A percentile compares a stretch with the other conserved stretches of the same genome.
These are phyloP conservation scores for Rhodophaea formosa DNA, from an alignment of 2,888 invertebrate genomes.

Conservation along the genomic window DNA sequence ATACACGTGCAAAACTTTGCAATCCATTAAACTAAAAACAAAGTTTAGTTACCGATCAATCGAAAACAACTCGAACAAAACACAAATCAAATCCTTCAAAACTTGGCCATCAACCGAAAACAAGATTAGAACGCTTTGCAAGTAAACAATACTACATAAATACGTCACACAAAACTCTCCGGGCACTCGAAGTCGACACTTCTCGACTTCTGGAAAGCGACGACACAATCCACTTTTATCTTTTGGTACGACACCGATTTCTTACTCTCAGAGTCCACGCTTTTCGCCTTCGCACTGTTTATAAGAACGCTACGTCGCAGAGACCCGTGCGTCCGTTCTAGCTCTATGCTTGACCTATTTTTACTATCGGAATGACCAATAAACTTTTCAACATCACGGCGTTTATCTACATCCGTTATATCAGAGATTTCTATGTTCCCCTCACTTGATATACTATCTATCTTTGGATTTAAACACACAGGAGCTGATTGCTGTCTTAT, in stretches of 20 bases:
- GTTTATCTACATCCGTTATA: constrained; percentile 36
- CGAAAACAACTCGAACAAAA: neutral
- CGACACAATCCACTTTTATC: constrained; percentile 66
- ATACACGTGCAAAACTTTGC: too few species aligned
- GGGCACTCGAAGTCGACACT: constrained; percentile 69
- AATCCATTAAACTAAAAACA: too few species aligned
- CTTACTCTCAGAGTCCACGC: constrained; percentile 54
- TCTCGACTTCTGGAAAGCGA: constrained; percentile 67
- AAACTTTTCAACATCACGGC: constrained; percentile 46
- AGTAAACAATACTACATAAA: constrained; percentile 21
- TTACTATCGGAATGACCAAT: constrained; percentile 66
- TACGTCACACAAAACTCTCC: constrained; percentile 68
- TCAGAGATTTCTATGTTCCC: constrained; percentile 59
- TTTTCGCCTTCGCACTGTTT: constrained; percentile 70
- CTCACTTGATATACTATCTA: constrained; percentile 67
- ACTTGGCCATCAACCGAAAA: neutral
- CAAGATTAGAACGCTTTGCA: constrained; percentile 3
- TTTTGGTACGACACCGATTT: constrained; percentile 59
- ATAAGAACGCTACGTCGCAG: constrained; percentile 76
- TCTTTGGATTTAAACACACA: constrained; percentile 53
- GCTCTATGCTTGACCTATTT: constrained; percentile 50
- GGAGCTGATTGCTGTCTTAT: constrained; percentile 71
- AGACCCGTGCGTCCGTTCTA: constrained; percentile 56
- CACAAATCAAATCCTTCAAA: neutral
- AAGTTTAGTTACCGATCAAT: too few species aligned